Percentiles rank a stretch among this genome's conserved stretches.
These are phyloP conservation scores for Drosophila sordidapex DNA, from an alignment of 2,888 invertebrate genomes.

Conservation along the genomic window DNA sequence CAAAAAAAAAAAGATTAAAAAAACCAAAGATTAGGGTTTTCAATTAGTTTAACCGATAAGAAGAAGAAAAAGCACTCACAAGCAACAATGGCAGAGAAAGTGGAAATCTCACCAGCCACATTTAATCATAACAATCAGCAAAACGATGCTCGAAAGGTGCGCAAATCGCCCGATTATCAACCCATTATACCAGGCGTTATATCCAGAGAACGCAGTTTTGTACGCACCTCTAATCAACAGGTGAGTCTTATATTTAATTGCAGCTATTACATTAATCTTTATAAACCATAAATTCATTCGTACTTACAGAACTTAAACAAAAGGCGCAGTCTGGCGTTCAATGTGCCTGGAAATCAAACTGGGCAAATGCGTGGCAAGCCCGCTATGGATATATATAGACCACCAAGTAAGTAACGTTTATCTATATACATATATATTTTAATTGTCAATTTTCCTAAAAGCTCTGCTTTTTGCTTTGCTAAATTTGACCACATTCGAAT, in stretches of 20 bases:
- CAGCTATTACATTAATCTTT: background rate
- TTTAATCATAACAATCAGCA: conserved; percentile 68
- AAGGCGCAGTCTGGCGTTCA: conserved; percentile 90
- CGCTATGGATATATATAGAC: conserved; percentile 94
- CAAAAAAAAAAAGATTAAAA: conserved; percentile 6
- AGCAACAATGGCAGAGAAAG: conserved; percentile 83
- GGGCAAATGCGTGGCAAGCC: conserved; percentile 88
- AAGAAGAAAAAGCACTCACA: conserved; percentile 20
- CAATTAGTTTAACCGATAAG: conserved; percentile 53
- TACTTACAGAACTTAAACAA: conserved; percentile 87
- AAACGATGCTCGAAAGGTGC: conserved; percentile 80
- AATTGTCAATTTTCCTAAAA: background rate
- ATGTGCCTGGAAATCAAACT: conserved; percentile 85
- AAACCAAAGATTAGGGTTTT: conserved; percentile 73
- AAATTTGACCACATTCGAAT: background rate
- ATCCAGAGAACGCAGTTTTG: conserved; percentile 90
- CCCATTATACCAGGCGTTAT: conserved; percentile 85
- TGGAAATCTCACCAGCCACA: conserved; percentile 77
- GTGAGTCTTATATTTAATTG: conserved; percentile 64
- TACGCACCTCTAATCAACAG: conserved; percentile 87
- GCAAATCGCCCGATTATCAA: conserved; percentile 84
- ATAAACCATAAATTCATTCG: background rate
- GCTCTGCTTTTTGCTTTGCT: conserved; percentile 26
- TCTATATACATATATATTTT: background rate
- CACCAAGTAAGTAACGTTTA: conserved; percentile 89